These are phyloP conservation scores for Catostomus latipinnis DNA, from an alignment of 2,797 vertebrate species.

Conservation along the genomic window DNA sequence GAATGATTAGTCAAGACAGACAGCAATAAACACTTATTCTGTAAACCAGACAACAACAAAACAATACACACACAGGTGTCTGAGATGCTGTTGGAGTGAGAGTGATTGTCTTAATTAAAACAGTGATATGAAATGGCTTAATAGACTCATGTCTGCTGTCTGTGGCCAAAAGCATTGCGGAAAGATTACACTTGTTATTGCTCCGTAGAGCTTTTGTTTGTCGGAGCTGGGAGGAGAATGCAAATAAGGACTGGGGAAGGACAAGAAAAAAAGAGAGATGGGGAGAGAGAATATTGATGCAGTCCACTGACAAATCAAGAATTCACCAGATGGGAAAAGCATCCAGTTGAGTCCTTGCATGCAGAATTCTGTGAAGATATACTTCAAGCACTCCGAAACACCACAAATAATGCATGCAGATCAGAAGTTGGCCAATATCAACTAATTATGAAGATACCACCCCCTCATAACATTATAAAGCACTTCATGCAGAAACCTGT, in stretches of 20 bases:
- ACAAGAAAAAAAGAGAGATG: constrained; percentile 10
- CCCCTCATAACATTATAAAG: too few relatives aligned
- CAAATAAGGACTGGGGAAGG: constrained; percentile 5
- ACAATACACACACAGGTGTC: constrained; percentile 2
- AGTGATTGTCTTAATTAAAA: constrained; percentile 53
- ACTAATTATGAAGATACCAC: too few relatives aligned
- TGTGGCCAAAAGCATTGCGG: background rate
- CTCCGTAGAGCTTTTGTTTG: constrained; percentile 6
- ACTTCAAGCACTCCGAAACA: too few relatives aligned
- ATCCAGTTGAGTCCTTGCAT: background rate
- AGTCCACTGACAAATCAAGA: background rate
- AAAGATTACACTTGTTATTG: constrained; percentile 30
- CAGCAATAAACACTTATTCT: constrained; percentile 25
- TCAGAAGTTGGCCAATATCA: too few relatives aligned
- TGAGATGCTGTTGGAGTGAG: constrained; percentile 9
- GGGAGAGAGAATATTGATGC: constrained; percentile 10
- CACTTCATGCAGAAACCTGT: too few relatives aligned
- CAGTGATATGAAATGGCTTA: constrained; percentile 33
- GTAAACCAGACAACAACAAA: constrained; percentile 4
- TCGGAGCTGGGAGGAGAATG: background rate
- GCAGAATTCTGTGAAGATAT: too few relatives aligned
- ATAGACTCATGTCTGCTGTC: constrained; percentile 21
- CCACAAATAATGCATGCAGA: too few relatives aligned
- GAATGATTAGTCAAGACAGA: constrained; percentile 34
- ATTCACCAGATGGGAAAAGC: background rate